A percentile compares a stretch with the other conserved stretches of the same genome.
These are phyloP conservation scores for Bathynomus jamesi DNA, from an alignment of 1,140 invertebrate species.

Conservation along the genomic window DNA sequence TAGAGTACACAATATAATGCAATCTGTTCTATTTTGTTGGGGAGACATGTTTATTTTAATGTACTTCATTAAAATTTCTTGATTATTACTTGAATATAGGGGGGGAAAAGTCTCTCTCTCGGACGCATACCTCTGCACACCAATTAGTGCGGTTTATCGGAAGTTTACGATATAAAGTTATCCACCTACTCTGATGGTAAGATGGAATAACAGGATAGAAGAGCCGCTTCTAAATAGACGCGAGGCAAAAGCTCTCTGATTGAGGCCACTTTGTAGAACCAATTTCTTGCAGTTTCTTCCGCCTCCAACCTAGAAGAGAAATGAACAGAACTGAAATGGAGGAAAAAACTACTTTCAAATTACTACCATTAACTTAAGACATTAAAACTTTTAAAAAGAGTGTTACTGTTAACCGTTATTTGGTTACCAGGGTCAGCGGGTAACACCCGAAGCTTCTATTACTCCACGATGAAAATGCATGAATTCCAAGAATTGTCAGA, in stretches of 20 bases:
- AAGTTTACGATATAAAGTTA: neutral
- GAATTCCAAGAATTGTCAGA: neutral
- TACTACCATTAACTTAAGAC: neutral
- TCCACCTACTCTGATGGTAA: neutral
- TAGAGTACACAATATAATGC: no score
- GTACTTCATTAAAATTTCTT: no score
- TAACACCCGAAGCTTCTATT: no score
- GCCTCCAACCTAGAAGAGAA: constrained; percentile 76
- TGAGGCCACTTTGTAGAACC: constrained; percentile 98
- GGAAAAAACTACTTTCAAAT: constrained; percentile 12
- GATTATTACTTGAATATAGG: no score
- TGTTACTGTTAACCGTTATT: neutral
- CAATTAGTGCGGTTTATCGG: no score
- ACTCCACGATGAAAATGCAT: no score
- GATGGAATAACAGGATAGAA: constrained; percentile 75
- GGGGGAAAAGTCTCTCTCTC: no score
- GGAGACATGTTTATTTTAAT: no score
- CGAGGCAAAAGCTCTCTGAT: constrained; percentile 91
- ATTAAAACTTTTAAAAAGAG: neutral
- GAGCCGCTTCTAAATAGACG: constrained; percentile 86
- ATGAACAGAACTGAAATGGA: constrained; percentile 43
- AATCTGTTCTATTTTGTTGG: no score
- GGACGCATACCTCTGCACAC: no score
- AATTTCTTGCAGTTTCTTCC: constrained; percentile 94
- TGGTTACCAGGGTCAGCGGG: no score